Evolutionary conservation across 1,140 invertebrate genomes (phyloP).

Genomic region (Platyscapa corneri): DNA sequence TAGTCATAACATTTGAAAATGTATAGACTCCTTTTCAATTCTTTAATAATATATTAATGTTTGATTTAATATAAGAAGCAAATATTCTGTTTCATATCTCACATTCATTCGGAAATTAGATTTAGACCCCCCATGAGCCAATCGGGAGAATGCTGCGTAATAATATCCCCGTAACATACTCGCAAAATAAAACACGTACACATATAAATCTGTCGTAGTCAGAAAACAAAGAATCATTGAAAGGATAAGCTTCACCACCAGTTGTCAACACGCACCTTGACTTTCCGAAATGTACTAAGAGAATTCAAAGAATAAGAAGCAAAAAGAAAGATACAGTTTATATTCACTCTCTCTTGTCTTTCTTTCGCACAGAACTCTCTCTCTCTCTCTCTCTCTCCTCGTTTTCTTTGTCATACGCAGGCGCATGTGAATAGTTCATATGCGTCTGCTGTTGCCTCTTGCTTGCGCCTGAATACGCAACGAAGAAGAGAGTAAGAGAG

Average conservation of each 20-base stretch:
- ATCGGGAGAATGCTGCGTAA: slow-evolving; percentile 4
- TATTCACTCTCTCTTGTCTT: background rate
- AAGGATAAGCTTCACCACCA: background rate
- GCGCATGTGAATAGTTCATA: background rate
- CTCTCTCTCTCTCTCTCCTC: background rate
- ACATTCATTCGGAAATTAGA: slow-evolving; percentile 11
- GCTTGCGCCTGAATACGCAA: background rate
- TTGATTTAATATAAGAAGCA: too few relatives aligned
- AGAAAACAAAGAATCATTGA: background rate
- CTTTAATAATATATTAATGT: background rate
- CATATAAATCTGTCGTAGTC: background rate
- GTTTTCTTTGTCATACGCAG: background rate
- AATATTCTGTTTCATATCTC: too few relatives aligned
- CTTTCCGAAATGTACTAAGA: slow-evolving; percentile 13
- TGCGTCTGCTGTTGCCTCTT: background rate
- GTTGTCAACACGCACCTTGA: slow-evolving; percentile 24
- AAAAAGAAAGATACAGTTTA: background rate
- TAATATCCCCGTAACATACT: background rate
- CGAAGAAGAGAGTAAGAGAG: background rate
- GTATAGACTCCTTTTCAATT: too few relatives aligned
- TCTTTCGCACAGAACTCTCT: background rate
- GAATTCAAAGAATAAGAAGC: background rate
- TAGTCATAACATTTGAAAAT: background rate
- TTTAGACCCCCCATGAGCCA: background rate
- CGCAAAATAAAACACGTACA: slow-evolving; percentile 2